A percentile compares a stretch with the other conserved stretches of the same genome.
phyloP scores from a whole-genome alignment of 1,140 invertebrate genomes.

The Pemphigus obesinymphae region DNA sequence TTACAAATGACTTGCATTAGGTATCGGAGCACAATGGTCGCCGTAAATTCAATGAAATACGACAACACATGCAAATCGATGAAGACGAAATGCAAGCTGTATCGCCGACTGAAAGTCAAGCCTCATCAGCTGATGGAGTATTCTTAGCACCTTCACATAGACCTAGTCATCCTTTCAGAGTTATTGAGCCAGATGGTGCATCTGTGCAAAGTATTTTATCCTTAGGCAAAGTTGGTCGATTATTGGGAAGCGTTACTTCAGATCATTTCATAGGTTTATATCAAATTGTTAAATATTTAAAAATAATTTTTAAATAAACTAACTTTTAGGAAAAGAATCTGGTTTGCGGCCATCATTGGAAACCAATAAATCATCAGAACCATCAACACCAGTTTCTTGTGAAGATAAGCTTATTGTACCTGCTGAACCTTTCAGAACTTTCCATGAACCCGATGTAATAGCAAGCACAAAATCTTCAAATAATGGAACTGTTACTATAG shows the following conservation, averaged over 20 bases:
- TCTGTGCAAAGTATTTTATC: constrained; percentile 83
- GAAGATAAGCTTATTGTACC: constrained; percentile 19
- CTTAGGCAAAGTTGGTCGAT: constrained; percentile 69
- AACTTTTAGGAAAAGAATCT: constrained; percentile 28
- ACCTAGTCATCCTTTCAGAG: constrained; percentile 69
- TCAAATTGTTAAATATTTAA: neutral
- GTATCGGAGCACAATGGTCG: constrained; percentile 52
- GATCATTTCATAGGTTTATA: constrained; percentile 30
- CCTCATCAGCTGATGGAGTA: constrained; percentile 64
- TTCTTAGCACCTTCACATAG: constrained; percentile 56
- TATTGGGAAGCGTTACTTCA: constrained; percentile 59
- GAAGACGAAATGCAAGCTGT: constrained; percentile 61
- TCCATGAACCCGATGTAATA: constrained; percentile 88
- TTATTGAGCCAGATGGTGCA: constrained; percentile 79
- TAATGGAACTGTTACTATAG: constrained; percentile 46
- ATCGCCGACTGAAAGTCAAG: constrained; percentile 73
- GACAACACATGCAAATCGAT: constrained; percentile 77
- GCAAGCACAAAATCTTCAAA: constrained; percentile 77
- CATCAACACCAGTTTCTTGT: neutral
- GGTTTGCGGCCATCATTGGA: constrained; percentile 1
- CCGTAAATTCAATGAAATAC: constrained; percentile 71
- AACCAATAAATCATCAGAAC: constrained; percentile 5
- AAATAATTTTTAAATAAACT: neutral
- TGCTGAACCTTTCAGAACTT: neutral
- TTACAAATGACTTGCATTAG: constrained; percentile 41